A percentile compares a stretch with the other conserved stretches of the same genome.
Evolutionary conservation across 1,140 invertebrate species (phyloP).

Genomic region (Carcinoscorpius rotundicauda): DNA sequence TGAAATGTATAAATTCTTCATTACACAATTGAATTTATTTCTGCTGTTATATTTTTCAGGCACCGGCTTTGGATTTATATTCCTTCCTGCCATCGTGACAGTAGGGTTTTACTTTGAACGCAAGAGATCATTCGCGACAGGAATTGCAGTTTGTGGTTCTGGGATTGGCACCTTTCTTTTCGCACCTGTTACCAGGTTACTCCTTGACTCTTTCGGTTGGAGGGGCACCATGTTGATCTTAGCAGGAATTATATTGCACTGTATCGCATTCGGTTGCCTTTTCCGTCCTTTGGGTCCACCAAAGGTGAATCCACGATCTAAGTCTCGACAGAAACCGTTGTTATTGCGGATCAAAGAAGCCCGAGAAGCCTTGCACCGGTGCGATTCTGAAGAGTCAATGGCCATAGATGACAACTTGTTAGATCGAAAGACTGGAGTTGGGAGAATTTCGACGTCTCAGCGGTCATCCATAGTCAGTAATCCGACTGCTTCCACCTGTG

Average conservation of each 20-base stretch:
- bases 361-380: conserved; percentile 13
- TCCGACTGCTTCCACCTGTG: not conserved
- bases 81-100: conserved; percentile 85
- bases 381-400: conserved; percentile 4
- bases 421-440: not conserved
- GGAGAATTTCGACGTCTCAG: not conserved
- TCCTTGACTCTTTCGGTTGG: conserved; percentile 43
- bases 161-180: conserved; percentile 75
- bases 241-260: conserved; percentile 64
- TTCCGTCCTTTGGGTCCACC: conserved; percentile 46
- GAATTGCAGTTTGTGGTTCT: conserved; percentile 88
- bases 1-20: too few relatives aligned
- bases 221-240: conserved; percentile 56
- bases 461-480: not conserved
- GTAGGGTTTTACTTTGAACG: conserved; percentile 91
- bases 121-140: conserved; percentile 76
- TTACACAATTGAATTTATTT: too few relatives aligned
- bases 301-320: not conserved
- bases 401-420: not conserved
- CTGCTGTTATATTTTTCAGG: conserved; percentile 40
- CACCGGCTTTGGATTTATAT: conserved; percentile 84
- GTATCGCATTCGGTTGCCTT: conserved; percentile 66
- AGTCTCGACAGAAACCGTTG: conserved; percentile 13
- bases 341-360: conserved; percentile 23
- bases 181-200: conserved; percentile 53